Conservation (phyloP, 2,113 vertebrate species). For the Dipodomys merriami region DNA sequence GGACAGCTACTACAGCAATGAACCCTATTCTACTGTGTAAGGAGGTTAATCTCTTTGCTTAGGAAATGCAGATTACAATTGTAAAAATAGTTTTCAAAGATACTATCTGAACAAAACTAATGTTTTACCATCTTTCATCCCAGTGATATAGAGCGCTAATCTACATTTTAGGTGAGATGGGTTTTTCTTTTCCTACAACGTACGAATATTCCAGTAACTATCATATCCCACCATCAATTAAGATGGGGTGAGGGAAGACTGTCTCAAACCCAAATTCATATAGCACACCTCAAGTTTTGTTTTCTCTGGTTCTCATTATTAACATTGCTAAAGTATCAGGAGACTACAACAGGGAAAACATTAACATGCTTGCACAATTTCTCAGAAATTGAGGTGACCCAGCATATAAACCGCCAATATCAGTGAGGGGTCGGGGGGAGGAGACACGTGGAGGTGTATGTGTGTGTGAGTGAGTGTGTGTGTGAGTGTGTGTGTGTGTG, state of each 20-base stretch:
- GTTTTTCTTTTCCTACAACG: background rate
- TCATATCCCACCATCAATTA: background rate
- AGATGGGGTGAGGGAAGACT: background rate
- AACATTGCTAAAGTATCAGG: slow-evolving; percentile 42
- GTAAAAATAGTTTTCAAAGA: slow-evolving; percentile 6
- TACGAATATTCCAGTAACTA: background rate
- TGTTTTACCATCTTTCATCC: background rate
- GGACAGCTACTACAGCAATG: background rate
- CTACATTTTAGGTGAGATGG: background rate
- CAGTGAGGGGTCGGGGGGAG: too few species aligned
- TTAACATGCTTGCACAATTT: slow-evolving; percentile 51
- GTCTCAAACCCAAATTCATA: slow-evolving; percentile 17
- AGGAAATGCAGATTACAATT: background rate
- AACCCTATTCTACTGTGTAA: background rate
- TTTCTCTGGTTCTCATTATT: slow-evolving; percentile 35
- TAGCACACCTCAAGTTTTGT: background rate
- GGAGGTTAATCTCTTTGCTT: background rate
- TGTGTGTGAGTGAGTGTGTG: background rate
- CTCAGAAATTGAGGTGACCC: slow-evolving; percentile 45
- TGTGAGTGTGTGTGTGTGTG: slow-evolving; percentile 18
- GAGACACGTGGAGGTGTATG: background rate
- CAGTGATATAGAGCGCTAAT: background rate
- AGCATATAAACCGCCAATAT: slow-evolving; percentile 12
- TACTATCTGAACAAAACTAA: slow-evolving; percentile 7
- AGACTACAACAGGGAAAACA: slow-evolving; percentile 27